Percentiles rank a stretch among this genome's conserved stretches.
Evolutionary conservation across 2,888 invertebrate genomes (phyloP).

Genomic region (Dryocosmus kuriphilus): DNA sequence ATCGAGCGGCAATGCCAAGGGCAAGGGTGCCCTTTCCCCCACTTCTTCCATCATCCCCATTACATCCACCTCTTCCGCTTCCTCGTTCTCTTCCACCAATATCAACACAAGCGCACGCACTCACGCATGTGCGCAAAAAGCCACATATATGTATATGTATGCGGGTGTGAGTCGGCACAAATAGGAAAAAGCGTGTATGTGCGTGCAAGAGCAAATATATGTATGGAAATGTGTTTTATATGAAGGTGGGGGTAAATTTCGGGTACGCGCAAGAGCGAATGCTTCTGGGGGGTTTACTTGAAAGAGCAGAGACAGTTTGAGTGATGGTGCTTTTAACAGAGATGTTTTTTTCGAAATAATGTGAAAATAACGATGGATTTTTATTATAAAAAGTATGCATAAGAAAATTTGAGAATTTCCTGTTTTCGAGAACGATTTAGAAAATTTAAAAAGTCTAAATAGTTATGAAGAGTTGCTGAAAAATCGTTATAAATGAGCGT

Average conservation of each 20-base stretch:
- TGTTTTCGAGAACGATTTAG: no score
- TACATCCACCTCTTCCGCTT: conserved; percentile 54
- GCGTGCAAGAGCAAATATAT: neutral
- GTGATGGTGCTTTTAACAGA: neutral
- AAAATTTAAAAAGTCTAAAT: no score
- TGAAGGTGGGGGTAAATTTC: conserved; percentile 6
- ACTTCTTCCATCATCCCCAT: conserved; percentile 62
- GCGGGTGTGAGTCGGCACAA: neutral
- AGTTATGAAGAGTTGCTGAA: no score
- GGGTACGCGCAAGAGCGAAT: neutral
- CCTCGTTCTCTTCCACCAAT: conserved; percentile 64
- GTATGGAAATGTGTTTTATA: conserved; percentile 1
- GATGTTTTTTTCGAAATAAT: neutral
- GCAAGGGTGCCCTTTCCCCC: conserved; percentile 76
- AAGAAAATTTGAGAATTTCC: neutral
- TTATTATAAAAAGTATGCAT: neutral
- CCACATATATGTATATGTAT: neutral
- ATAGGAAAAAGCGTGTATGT: neutral
- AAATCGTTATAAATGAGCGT: no score
- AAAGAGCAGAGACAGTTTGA: neutral
- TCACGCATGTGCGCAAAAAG: neutral
- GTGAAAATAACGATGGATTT: neutral
- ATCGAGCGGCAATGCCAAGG: conserved; percentile 78
- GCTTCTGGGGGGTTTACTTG: neutral
- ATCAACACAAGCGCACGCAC: conserved; percentile 54